Evolutionary conservation across 2,888 invertebrate genomes (phyloP).

Genomic region (Nymphalis c-album): DNA sequence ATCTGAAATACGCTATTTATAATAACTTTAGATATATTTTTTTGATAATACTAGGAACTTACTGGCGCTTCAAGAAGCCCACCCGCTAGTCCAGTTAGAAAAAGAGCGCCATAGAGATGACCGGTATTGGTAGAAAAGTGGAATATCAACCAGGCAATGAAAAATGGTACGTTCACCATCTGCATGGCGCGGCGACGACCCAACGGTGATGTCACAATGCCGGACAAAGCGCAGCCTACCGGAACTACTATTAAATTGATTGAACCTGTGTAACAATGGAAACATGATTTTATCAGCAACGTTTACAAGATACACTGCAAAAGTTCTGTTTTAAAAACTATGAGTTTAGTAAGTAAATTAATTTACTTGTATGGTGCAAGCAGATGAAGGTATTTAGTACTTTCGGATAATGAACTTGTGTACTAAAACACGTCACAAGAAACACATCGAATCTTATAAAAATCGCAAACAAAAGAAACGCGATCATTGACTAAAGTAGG

Average conservation of each 20-base stretch:
- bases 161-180: slow-evolving; percentile 86
- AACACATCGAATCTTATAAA: no score
- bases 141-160: slow-evolving; percentile 88
- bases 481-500: no score
- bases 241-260: slow-evolving; percentile 90
- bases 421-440: no score
- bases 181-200: slow-evolving; percentile 90
- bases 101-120: slow-evolving; percentile 86
- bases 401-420: no score
- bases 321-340: neutral
- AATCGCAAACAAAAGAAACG: no score
- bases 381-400: no score
- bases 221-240: slow-evolving; percentile 88
- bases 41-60: slow-evolving; percentile 38
- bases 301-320: neutral
- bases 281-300: neutral
- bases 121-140: slow-evolving; percentile 83
- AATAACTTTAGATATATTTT: neutral
- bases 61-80: slow-evolving; percentile 91
- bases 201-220: slow-evolving; percentile 85
- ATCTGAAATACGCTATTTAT: neutral
- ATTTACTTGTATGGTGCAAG: no score
- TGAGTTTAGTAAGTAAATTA: no score
- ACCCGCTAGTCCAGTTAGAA: slow-evolving; percentile 87
- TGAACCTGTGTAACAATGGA: slow-evolving; percentile 81